Percentiles rank a stretch among this genome's conserved stretches.
These are phyloP conservation scores for Saccopteryx bilineata DNA, from an alignment of 2,113 vertebrate species.

Conservation along the genomic window DNA sequence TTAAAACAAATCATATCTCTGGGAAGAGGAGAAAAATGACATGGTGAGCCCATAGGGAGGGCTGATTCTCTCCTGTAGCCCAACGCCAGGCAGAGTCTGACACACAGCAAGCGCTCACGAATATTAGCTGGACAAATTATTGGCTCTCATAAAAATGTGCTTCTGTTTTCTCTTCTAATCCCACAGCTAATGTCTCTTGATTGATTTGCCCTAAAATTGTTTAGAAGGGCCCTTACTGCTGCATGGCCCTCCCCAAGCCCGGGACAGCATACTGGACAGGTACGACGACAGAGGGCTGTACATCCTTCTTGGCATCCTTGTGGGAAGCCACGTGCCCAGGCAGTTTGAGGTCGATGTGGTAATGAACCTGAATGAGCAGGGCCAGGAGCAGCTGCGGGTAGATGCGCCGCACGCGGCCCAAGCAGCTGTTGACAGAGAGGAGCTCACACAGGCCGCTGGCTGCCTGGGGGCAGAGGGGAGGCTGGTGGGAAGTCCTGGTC, in stretches of 20 bases:
- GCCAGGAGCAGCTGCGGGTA: conserved; percentile 84
- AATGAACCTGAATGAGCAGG: conserved; percentile 84
- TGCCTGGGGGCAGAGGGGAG: conserved; percentile 68
- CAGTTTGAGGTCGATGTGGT: conserved; percentile 77
- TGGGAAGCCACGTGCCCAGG: rapidly evolving
- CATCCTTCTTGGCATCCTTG: background rate
- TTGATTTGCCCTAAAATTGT: background rate
- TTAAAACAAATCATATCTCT: background rate
- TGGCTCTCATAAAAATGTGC: background rate
- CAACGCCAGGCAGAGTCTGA: background rate
- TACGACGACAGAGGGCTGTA: background rate
- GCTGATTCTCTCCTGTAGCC: background rate
- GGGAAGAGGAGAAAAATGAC: background rate
- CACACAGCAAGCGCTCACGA: background rate
- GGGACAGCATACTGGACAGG: conserved; percentile 68
- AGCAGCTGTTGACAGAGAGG: conserved; percentile 75
- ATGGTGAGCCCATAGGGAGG: background rate
- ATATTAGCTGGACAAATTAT: rapidly evolving
- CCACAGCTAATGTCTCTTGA: background rate
- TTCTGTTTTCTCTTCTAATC: conserved; percentile 36
- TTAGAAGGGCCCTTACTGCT: background rate
- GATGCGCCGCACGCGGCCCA: conserved; percentile 66
- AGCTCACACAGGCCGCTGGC: conserved; percentile 81
- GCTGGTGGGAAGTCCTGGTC: background rate
- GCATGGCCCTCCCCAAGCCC: background rate